phyloP scores from a whole-genome alignment of 1,140 invertebrate genomes.

The Sweltsa coloradensis region DNA sequence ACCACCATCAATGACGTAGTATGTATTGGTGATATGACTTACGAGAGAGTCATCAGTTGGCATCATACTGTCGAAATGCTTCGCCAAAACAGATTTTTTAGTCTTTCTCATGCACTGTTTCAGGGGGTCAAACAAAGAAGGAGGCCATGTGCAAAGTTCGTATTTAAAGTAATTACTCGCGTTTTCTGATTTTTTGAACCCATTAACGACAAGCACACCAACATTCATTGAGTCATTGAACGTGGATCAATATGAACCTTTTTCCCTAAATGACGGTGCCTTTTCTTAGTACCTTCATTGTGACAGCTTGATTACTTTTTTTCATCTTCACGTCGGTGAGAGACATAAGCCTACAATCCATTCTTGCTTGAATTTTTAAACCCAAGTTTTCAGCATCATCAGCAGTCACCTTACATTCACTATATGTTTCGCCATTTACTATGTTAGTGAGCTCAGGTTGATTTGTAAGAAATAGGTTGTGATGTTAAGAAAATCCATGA shows the following conservation, averaged over 20 bases:
- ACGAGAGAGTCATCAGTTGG: neutral
- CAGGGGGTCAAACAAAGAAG: slow-evolving; percentile 1
- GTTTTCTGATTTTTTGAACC: neutral
- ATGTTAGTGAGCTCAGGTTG: too few species aligned
- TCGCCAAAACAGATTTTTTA: slow-evolving; percentile 4
- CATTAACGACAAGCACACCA: slow-evolving; percentile 2
- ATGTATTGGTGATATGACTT: neutral
- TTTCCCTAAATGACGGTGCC: neutral
- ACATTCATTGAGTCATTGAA: neutral
- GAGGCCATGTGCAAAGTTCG: slow-evolving; percentile 1
- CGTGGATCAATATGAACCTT: neutral
- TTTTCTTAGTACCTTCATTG: slow-evolving; percentile 2
- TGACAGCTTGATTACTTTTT: slow-evolving; percentile 1
- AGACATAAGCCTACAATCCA: too few species aligned
- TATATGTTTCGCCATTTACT: too few species aligned
- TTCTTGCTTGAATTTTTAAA: too few species aligned
- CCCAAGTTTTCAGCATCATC: too few species aligned
- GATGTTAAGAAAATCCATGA: too few species aligned
- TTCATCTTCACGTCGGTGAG: slow-evolving; percentile 2
- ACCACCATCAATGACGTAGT: slow-evolving; percentile 7
- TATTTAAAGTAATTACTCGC: neutral
- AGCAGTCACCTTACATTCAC: too few species aligned
- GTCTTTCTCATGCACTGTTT: slow-evolving; percentile 4
- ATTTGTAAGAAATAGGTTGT: too few species aligned
- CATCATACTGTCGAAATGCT: neutral